A percentile compares a stretch with the other conserved stretches of the same genome.
These are phyloP conservation scores for Hydrozoanthus tunicans DNA, from an alignment of 64 coral and sea anemone genomes.

Conservation along the genomic window DNA sequence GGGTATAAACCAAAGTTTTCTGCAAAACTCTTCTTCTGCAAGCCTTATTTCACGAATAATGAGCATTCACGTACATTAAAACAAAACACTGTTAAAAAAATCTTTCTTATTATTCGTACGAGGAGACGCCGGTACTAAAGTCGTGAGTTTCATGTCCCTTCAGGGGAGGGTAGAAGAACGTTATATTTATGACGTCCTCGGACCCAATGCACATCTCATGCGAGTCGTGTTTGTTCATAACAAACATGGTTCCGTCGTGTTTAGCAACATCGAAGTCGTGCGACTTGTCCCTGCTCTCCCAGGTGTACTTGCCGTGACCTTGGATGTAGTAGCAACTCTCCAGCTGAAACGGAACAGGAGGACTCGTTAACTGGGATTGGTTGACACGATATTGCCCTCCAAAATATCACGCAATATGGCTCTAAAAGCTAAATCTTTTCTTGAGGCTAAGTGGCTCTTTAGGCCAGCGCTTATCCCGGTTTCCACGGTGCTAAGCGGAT, in stretches of 20 bases:
- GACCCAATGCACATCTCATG: constrained; percentile 21
- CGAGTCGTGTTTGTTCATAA: constrained; percentile 48
- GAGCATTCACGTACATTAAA: too few species aligned
- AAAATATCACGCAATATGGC: neutral
- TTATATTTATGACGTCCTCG: constrained; percentile 22
- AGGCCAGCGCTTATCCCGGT: too few species aligned
- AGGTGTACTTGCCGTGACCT: constrained; percentile 45
- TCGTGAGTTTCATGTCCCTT: constrained; percentile 56
- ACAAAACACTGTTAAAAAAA: too few species aligned
- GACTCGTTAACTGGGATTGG: neutral
- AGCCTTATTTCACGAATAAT: too few species aligned
- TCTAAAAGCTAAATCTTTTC: too few species aligned
- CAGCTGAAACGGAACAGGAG: neutral
- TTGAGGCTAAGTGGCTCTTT: too few species aligned
- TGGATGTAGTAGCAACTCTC: constrained; percentile 37
- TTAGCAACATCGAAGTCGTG: constrained; percentile 47
- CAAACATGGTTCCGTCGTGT: constrained; percentile 49
- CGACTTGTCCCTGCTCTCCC: neutral
- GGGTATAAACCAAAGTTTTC: too few species aligned
- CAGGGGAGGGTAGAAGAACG: constrained; percentile 56
- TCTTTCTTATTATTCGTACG: neutral
- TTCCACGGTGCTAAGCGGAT: too few species aligned
- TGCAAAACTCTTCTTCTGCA: too few species aligned
- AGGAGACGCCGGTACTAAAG: neutral
- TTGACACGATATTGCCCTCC: neutral